Percentiles rank a stretch among this genome's conserved stretches.
These are phyloP conservation scores for Lomographa bimaculata DNA, from an alignment of 2,888 invertebrate genomes.

Conservation along the genomic window DNA sequence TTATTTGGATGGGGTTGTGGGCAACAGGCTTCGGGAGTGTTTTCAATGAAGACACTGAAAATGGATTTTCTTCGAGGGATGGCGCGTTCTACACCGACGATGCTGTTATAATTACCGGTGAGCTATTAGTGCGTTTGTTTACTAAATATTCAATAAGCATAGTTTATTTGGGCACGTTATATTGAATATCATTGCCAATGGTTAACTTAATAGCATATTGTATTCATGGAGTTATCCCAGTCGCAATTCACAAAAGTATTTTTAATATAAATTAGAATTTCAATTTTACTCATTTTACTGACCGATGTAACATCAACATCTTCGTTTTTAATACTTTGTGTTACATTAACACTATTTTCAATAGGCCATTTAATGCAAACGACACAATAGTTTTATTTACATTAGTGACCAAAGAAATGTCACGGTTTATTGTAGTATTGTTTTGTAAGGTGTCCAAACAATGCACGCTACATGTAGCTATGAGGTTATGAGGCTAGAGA, in stretches of 20 bases:
- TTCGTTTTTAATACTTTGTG: no score
- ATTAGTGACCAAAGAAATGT: slow-evolving; percentile 24
- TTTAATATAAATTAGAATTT: no score
- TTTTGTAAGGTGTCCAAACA: slow-evolving; percentile 62
- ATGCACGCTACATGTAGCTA: slow-evolving; percentile 63
- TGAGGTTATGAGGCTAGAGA: slow-evolving; percentile 82
- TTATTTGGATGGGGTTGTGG: slow-evolving; percentile 55
- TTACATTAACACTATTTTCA: no score
- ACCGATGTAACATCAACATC: no score
- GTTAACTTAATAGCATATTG: no score
- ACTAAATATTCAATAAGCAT: no score
- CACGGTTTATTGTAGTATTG: slow-evolving; percentile 33
- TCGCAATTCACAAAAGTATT: no score
- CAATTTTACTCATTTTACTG: no score
- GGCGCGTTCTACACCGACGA: slow-evolving; percentile 74
- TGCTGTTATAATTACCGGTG: slow-evolving; percentile 77
- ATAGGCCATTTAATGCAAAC: slow-evolving; percentile 6
- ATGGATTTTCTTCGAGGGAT: slow-evolving; percentile 67
- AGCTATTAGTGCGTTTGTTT: slow-evolving; percentile 37
- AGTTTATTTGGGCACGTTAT: no score
- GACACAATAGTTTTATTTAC: slow-evolving; percentile 23
- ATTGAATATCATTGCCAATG: no score
- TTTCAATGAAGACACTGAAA: slow-evolving; percentile 40
- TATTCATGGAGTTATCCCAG: no score
- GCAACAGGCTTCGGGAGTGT: slow-evolving; percentile 59